Evolutionary conservation across 2,888 invertebrate species (phyloP).

Genomic region (Lepidocyrtinus sp.): DNA sequence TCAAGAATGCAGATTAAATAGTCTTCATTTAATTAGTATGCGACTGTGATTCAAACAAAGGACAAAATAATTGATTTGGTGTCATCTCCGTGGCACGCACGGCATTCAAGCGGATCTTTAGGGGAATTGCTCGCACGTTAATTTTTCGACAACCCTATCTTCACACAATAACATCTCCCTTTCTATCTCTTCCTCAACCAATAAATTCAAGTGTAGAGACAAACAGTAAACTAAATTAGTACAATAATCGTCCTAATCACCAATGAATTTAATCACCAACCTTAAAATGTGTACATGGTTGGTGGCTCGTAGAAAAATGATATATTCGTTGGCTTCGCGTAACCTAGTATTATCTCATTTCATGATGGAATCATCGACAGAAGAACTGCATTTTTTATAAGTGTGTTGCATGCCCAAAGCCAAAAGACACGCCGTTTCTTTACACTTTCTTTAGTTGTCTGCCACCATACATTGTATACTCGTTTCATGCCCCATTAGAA

Average conservation of each 20-base stretch:
- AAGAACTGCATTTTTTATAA: too few species aligned
- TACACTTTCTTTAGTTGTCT: neutral
- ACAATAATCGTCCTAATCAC: neutral
- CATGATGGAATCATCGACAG: too few species aligned
- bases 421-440: too few species aligned
- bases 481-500: neutral
- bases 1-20: too few species aligned
- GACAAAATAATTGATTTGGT: neutral
- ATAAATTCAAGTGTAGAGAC: too few species aligned
- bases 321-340: too few species aligned
- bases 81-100: neutral
- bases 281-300: slow-evolving; percentile 2
- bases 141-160: neutral
- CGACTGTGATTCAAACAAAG: neutral
- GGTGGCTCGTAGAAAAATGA: too few species aligned
- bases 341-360: too few species aligned
- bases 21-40: too few species aligned
- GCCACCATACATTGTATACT: neutral
- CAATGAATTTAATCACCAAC: neutral
- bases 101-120: neutral
- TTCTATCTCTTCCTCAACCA: neutral
- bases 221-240: too few species aligned
- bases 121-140: too few species aligned
- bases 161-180: neutral
- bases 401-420: too few species aligned